Percentiles rank a stretch among this genome's conserved stretches.
phyloP scores from a whole-genome alignment of 1,140 invertebrate genomes.

The Plutomurus gul region DNA sequence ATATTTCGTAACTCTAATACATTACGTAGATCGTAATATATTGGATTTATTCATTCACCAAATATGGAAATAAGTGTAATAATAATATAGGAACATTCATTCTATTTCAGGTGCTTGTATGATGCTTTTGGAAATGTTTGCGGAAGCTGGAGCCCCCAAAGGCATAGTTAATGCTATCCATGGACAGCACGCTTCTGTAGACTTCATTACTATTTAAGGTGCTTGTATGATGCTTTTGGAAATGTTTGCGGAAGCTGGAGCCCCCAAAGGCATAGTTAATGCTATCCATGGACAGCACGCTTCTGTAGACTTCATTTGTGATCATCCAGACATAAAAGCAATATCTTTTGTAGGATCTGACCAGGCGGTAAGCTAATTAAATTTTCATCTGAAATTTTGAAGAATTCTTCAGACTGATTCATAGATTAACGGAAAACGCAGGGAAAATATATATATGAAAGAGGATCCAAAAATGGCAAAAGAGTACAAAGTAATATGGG shows the following conservation, averaged over 20 bases:
- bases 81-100: too few species aligned
- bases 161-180: constrained; percentile 88
- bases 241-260: constrained; percentile 84
- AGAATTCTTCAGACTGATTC: not conserved
- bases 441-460: constrained; percentile 95
- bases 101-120: constrained; percentile 94
- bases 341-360: constrained; percentile 99
- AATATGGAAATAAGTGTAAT: too few species aligned
- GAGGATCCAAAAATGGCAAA: constrained; percentile 88
- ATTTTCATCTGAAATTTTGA: not conserved
- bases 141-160: constrained; percentile 74
- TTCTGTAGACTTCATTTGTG: constrained; percentile 95
- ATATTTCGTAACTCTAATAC: too few species aligned
- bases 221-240: constrained; percentile 93
- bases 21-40: too few species aligned
- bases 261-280: constrained; percentile 67
- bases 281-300: constrained; percentile 95
- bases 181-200: constrained; percentile 89
- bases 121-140: constrained; percentile 86
- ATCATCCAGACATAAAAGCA: constrained; percentile 92
- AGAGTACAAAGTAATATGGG: constrained; percentile 98
- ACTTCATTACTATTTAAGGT: too few species aligned
- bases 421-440: constrained; percentile 55
- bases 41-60: too few species aligned
- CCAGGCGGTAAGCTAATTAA: constrained; percentile 71